phyloP scores from a whole-genome alignment of 2,888 invertebrate species.

The Allophyes oxyacanthae region DNA sequence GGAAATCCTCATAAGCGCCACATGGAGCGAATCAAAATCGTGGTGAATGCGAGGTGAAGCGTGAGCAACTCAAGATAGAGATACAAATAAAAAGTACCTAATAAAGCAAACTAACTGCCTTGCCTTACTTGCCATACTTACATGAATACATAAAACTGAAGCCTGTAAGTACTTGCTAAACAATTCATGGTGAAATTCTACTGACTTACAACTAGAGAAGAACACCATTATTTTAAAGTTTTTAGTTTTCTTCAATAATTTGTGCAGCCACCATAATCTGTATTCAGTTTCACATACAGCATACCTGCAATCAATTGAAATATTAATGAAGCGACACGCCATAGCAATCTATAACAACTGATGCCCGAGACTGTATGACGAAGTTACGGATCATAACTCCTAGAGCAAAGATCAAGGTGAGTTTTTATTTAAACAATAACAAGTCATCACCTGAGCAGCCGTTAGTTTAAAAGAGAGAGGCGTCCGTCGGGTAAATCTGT shows the following conservation, averaged over 20 bases:
- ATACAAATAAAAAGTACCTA: no score
- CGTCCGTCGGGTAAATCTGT: no score
- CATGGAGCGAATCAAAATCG: background rate
- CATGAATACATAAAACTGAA: constrained; percentile 97
- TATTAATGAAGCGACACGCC: no score
- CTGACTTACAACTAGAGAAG: constrained; percentile 98
- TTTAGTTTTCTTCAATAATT: constrained; percentile 97
- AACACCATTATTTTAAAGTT: constrained; percentile 98
- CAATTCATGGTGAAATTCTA: constrained; percentile 97
- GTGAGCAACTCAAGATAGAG: background rate
- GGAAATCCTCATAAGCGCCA: no score
- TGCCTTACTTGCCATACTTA: constrained; percentile 86
- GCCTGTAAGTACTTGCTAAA: constrained; percentile 96
- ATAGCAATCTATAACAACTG: no score
- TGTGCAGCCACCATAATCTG: constrained; percentile 97
- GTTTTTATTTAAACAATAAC: no score
- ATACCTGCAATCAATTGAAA: constrained; percentile 89
- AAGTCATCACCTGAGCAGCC: no score
- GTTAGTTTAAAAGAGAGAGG: no score
- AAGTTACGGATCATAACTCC: no score
- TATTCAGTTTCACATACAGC: constrained; percentile 98
- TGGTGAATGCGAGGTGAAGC: background rate
- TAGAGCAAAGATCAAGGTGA: no score
- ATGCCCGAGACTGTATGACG: no score
- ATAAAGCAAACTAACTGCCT: no score